A percentile compares a stretch with the other conserved stretches of the same genome.
Evolutionary conservation across 2,797 vertebrate species (phyloP).

Genomic region (Ceryle rudis): DNA sequence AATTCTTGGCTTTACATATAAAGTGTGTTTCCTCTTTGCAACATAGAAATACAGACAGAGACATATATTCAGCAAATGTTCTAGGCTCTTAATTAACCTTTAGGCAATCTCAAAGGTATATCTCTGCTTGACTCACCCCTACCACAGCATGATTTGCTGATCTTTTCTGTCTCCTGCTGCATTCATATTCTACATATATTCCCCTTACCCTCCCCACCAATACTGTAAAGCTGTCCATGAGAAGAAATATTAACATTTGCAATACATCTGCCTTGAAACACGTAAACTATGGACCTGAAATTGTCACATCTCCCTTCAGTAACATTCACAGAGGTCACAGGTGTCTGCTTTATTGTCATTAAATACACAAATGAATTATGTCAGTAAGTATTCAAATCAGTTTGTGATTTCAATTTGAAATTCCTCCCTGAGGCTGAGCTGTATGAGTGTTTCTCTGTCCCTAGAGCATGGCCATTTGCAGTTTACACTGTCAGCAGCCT

Average conservation of each 20-base stretch:
- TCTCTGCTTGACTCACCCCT: neutral
- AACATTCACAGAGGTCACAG: neutral
- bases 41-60: neutral
- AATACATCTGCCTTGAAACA: neutral
- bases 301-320: neutral
- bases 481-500: neutral
- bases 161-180: neutral
- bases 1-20: neutral
- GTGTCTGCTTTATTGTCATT: neutral
- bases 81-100: neutral
- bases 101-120: neutral
- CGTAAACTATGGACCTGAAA: neutral
- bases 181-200: neutral
- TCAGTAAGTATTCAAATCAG: neutral
- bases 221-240: neutral
- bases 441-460: neutral
- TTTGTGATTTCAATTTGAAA: neutral
- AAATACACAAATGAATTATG: neutral
- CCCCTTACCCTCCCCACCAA: neutral
- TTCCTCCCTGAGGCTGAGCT: neutral
- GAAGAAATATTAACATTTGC: conserved; percentile 3
- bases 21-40: neutral
- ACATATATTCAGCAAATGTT: neutral
- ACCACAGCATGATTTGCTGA: neutral
- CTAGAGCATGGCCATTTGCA: neutral